Evolutionary conservation across 2,113 vertebrate species (phyloP), one percentile per base, ranked within the genome.

Genomic region (Lathamus discolor): DNA sequence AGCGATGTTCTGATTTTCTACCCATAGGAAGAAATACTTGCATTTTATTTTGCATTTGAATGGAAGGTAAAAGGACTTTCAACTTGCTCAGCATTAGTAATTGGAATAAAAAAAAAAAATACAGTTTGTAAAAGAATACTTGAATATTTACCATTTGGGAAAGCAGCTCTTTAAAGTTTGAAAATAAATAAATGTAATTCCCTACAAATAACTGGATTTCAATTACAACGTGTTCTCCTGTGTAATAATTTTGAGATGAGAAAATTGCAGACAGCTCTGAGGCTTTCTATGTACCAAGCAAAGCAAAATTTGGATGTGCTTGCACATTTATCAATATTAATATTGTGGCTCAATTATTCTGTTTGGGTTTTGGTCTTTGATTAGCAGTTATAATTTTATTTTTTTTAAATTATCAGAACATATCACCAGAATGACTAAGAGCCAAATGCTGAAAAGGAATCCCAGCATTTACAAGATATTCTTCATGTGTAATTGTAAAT

Each of bases 171-270:
- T 31, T 68, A 75, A 72, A 33, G 0, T 48, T 9, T 39, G 23
- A 68, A 95, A 80, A 52, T 2, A 39, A 12, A 13, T 27, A 61
- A 33, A 17, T 11, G 25, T 7, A 25, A 49, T 86, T 66, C 54
- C 11, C 9, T 48, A 22, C 1, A 27, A 66, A 88, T 3, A 78
- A 46, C 2, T 49, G 15, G 20, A 78, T 76, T 91, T 83, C 2
- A 7, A 20, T 49, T 59, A 57, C 48, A 59, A 22, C 0, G 0
- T 37, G 5, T 22, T 49, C 75, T 64, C 19, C 9, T 37, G 11
- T 10, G 8, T 3, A 17, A 13, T 11, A 59, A 41, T 46, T 54
- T 57, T 64, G 51, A 63, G 15, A 48, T 37, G 9, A 84, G 14
- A 72, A 91, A 84, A 63, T 6, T 51, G 20, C 10, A 88, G 29